Conservation (phyloP, 2,113 vertebrate genomes). For the Aspiorhynchus laticeps region DNA sequence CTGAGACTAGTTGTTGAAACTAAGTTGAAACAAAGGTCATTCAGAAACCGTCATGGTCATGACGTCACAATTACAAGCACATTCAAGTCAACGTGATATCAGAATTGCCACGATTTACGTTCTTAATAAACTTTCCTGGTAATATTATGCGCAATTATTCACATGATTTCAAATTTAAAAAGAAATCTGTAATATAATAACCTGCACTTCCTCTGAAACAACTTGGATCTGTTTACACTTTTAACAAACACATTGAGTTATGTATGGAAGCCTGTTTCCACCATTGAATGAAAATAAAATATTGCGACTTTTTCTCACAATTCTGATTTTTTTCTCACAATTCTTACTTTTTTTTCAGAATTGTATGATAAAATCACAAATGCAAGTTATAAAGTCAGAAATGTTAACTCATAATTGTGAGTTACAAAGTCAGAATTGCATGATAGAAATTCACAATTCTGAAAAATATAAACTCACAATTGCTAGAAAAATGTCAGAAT, state of each 20-base stretch:
- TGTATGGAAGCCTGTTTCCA: neutral
- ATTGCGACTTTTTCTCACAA: no score
- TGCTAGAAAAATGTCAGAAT: no score
- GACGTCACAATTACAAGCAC: neutral
- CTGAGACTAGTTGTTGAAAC: neutral
- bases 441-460: no score
- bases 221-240: no score
- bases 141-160: neutral
- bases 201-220: neutral
- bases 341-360: no score
- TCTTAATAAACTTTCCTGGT: neutral
- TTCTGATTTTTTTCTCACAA: no score
- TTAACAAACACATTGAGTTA: neutral
- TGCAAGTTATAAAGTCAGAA: no score
- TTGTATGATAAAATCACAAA: no score
- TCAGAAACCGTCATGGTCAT: neutral
- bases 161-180: neutral
- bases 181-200: neutral
- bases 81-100: neutral
- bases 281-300: neutral
- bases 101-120: neutral
- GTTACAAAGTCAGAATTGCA: no score
- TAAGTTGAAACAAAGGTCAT: neutral
- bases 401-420: no score
- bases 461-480: no score